Evolutionary conservation across 2,113 vertebrate species (phyloP).

Genomic region (Gambusia holbrooki): DNA sequence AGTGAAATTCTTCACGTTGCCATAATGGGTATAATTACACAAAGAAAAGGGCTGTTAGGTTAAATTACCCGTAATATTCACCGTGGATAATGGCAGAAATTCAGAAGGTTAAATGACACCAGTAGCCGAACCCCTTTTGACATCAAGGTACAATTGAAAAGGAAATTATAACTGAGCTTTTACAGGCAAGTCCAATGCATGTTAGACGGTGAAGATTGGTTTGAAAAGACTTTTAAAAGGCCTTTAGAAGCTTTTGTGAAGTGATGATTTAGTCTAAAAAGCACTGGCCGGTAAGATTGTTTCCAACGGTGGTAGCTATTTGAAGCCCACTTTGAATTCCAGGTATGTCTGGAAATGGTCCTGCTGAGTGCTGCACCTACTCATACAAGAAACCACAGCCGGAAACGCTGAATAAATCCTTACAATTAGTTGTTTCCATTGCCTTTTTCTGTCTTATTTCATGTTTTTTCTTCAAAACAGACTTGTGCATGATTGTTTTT

Average conservation of each 20-base stretch:
- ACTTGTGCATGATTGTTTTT: slow-evolving; percentile 11
- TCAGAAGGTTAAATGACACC: slow-evolving; percentile 77
- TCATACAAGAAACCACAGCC: slow-evolving; percentile 25
- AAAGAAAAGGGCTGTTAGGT: slow-evolving; percentile 75
- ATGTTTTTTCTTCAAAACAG: slow-evolving; percentile 7
- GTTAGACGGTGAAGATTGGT: slow-evolving; percentile 43
- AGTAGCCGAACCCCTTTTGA: slow-evolving; percentile 65
- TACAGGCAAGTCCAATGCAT: slow-evolving; percentile 45
- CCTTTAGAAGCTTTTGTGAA: slow-evolving; percentile 41
- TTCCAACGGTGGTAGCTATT: slow-evolving; percentile 49
- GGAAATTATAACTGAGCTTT: slow-evolving; percentile 57
- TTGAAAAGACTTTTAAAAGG: slow-evolving; percentile 55
- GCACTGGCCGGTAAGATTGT: slow-evolving; percentile 35
- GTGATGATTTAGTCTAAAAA: slow-evolving; percentile 55
- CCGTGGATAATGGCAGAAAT: slow-evolving; percentile 67
- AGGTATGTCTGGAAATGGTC: slow-evolving; percentile 52
- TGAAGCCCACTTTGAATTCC: slow-evolving; percentile 49
- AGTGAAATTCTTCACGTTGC: slow-evolving; percentile 62
- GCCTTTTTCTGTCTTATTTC: background rate
- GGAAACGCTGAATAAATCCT: slow-evolving; percentile 30
- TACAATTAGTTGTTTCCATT: slow-evolving; percentile 48
- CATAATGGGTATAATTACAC: slow-evolving; percentile 76
- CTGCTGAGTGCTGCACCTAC: slow-evolving; percentile 30
- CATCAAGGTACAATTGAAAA: slow-evolving; percentile 57
- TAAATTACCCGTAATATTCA: slow-evolving; percentile 77